A percentile compares a stretch with the other conserved stretches of the same genome.
phyloP scores from a whole-genome alignment of 1,140 invertebrate genomes.

The Trichomalopsis sarcophagae region DNA sequence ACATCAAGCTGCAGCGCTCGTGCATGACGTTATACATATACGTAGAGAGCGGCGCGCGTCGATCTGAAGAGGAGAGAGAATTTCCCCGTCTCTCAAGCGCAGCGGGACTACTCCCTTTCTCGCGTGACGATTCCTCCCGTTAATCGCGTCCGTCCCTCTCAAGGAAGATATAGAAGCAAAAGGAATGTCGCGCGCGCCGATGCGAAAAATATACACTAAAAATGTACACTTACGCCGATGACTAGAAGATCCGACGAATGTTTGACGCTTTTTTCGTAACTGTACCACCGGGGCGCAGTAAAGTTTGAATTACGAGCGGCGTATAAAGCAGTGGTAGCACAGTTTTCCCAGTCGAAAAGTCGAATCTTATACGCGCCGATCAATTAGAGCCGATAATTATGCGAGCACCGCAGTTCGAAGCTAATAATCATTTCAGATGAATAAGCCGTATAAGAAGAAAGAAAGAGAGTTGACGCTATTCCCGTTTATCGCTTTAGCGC shows the following conservation, averaged over 20 bases:
- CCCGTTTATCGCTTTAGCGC: conserved; percentile 33
- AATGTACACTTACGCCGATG: not conserved
- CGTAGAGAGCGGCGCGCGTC: not conserved
- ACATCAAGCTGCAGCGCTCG: not conserved
- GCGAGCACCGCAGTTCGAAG: not conserved
- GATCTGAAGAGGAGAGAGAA: too few relatives aligned
- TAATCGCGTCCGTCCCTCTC: not conserved
- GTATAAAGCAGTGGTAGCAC: not conserved
- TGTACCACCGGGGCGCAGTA: not conserved
- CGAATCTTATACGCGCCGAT: not conserved
- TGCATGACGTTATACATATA: not conserved
- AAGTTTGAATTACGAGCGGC: not conserved
- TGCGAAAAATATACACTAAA: not conserved
- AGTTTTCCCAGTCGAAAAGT: too few relatives aligned
- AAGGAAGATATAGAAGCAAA: not conserved
- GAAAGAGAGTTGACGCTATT: conserved; percentile 23
- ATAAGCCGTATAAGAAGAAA: not conserved
- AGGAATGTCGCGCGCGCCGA: not conserved
- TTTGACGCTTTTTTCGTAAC: too few relatives aligned
- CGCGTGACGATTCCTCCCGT: not conserved
- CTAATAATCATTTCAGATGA: conserved; percentile 32
- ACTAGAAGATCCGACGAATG: not conserved
- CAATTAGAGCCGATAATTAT: not conserved
- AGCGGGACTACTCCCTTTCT: not conserved
- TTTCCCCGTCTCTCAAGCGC: too few relatives aligned